Percentiles rank a stretch among this genome's conserved stretches.
phyloP scores from a whole-genome alignment of 2,797 vertebrate species.

The Lithobates pipiens region DNA sequence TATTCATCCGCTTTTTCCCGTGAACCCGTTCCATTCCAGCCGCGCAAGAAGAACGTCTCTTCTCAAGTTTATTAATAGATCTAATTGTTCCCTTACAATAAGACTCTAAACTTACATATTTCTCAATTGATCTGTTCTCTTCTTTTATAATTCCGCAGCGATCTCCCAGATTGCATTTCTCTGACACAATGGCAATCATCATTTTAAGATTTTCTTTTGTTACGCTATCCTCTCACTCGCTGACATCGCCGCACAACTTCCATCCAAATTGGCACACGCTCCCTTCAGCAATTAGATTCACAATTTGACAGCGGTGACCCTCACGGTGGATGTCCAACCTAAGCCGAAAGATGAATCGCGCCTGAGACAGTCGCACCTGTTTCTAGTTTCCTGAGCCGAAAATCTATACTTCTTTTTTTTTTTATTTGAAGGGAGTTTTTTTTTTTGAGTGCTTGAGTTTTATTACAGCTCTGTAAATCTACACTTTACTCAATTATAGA shows the following conservation, averaged over 20 bases:
- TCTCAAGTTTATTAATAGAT: constrained; percentile 44
- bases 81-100: constrained; percentile 34
- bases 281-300: constrained; percentile 28
- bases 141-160: constrained; percentile 13
- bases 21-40: neutral
- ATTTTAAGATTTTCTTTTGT: constrained; percentile 36
- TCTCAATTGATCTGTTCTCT: constrained; percentile 35
- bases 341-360: constrained; percentile 26
- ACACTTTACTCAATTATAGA: no score
- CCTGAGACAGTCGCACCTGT: neutral
- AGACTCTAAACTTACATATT: constrained; percentile 34
- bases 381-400: neutral
- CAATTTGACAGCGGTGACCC: constrained; percentile 23
- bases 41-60: neutral
- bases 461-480: no score
- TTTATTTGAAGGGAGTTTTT: neutral
- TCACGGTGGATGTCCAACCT: constrained; percentile 1
- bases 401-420: no score
- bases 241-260: constrained; percentile 27
- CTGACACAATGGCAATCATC: constrained; percentile 53
- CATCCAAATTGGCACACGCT: constrained; percentile 19
- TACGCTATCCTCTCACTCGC: constrained; percentile 6
- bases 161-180: constrained; percentile 8
- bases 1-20: neutral
- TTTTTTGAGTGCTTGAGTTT: neutral